A percentile compares a stretch with the other conserved stretches of the same genome.
Evolutionary conservation across 2,113 vertebrate species (phyloP).

Genomic region (Crotalus horridus): DNA sequence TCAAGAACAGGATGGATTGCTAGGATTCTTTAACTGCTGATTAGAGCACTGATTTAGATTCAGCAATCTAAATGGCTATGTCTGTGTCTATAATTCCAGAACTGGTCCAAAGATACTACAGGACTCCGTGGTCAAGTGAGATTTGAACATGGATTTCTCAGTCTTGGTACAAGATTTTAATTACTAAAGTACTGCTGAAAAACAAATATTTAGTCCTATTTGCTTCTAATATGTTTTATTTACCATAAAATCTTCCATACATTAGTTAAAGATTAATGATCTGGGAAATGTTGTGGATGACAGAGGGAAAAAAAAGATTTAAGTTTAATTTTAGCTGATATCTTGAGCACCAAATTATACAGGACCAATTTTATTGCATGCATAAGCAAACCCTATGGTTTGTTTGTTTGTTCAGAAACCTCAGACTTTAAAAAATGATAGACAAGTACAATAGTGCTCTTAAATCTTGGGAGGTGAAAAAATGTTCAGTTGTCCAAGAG

Average conservation of each 20-base stretch:
- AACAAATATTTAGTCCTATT: background rate
- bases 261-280: background rate
- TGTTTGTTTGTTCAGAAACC: background rate
- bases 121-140: background rate
- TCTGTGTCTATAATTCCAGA: background rate
- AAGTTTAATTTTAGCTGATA: background rate
- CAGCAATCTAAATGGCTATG: background rate
- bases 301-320: no score
- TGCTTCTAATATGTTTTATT: background rate
- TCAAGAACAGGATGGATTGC: background rate
- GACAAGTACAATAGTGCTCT: background rate
- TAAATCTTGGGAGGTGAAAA: background rate
- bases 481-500: background rate
- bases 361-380: background rate
- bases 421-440: background rate
- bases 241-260: background rate
- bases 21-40: background rate
- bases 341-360: background rate
- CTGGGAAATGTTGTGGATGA: background rate
- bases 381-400: background rate
- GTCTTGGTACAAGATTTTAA: background rate
- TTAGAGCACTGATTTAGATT: background rate
- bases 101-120: background rate
- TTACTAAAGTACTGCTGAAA: background rate
- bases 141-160: background rate